Evolutionary conservation across 2,113 vertebrate species (phyloP).

Genomic region (Atlantisia rogersi): DNA sequence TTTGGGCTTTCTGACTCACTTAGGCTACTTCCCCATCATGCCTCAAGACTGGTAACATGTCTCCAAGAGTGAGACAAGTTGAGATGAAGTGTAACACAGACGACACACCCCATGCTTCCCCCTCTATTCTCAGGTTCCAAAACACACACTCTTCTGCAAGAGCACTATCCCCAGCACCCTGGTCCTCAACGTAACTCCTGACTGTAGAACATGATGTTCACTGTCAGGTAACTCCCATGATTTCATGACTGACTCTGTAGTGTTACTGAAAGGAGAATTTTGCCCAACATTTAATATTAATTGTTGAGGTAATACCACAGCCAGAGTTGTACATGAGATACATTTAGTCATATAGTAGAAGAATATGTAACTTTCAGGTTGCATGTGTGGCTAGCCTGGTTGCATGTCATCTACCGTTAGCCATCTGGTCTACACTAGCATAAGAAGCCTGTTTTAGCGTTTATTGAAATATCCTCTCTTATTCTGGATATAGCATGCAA

Average conservation of each 20-base stretch:
- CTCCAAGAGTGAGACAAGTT: background rate
- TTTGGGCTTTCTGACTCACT: background rate
- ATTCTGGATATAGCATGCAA: background rate
- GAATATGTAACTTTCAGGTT: background rate
- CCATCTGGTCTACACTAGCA: background rate
- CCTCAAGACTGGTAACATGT: background rate
- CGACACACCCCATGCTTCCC: accelerated
- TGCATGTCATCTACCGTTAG: background rate
- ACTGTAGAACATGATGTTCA: background rate
- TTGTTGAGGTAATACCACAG: background rate
- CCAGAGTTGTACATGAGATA: background rate
- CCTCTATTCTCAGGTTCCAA: background rate
- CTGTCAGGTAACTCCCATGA: background rate
- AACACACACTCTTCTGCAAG: background rate
- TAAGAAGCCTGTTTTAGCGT: background rate
- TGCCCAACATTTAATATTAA: background rate
- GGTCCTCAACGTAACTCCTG: background rate
- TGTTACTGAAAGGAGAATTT: background rate
- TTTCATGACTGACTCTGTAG: background rate
- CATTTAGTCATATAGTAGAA: background rate
- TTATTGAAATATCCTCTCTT: background rate
- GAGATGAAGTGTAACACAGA: background rate
- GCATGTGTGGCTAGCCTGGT: background rate
- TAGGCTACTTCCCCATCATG: background rate
- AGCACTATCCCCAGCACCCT: background rate